A percentile compares a stretch with the other conserved stretches of the same genome.
Conservation (phyloP, 1,140 invertebrate species). For the Campoletis sonorensis region DNA sequence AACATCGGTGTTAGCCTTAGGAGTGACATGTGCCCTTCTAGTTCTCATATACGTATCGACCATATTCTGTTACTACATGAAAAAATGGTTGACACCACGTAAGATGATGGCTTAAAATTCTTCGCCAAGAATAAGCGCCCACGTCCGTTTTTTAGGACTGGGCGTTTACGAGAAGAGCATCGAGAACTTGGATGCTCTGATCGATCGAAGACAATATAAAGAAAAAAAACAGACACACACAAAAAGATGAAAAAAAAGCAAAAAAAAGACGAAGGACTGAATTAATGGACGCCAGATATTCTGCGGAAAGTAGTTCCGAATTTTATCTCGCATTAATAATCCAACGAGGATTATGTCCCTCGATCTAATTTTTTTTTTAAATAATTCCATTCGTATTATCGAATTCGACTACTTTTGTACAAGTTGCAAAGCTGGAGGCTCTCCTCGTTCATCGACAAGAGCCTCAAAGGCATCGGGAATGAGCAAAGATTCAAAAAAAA, state of each 20-base stretch:
- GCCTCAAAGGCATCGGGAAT: not conserved
- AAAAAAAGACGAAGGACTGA: slow-evolving; percentile 30
- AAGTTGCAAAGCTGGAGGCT: slow-evolving; percentile 69
- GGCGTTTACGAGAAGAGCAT: not conserved
- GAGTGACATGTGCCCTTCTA: slow-evolving; percentile 92
- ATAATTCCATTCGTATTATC: slow-evolving; percentile 64
- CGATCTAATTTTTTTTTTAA: slow-evolving; percentile 44
- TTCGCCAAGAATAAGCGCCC: too few species aligned
- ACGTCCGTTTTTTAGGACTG: not conserved
- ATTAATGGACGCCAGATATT: slow-evolving; percentile 11
- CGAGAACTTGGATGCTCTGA: not conserved
- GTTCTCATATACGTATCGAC: slow-evolving; percentile 93
- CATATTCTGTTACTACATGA: slow-evolving; percentile 93
- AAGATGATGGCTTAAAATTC: slow-evolving; percentile 85
- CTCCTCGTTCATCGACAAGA: slow-evolving; percentile 39
- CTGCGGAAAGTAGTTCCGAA: not conserved
- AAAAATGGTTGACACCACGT: slow-evolving; percentile 89
- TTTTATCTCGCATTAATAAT: slow-evolving; percentile 7
- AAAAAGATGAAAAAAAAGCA: slow-evolving; percentile 51
- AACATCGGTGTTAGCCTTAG: slow-evolving; percentile 90
- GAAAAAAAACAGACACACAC: too few species aligned
- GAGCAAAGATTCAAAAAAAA: not conserved
- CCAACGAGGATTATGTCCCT: slow-evolving; percentile 28
- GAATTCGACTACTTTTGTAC: slow-evolving; percentile 74
- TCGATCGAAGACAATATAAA: slow-evolving; percentile 13